phyloP scores from a whole-genome alignment of 2,888 invertebrate species.

The Lasioglossum zephyrum region DNA sequence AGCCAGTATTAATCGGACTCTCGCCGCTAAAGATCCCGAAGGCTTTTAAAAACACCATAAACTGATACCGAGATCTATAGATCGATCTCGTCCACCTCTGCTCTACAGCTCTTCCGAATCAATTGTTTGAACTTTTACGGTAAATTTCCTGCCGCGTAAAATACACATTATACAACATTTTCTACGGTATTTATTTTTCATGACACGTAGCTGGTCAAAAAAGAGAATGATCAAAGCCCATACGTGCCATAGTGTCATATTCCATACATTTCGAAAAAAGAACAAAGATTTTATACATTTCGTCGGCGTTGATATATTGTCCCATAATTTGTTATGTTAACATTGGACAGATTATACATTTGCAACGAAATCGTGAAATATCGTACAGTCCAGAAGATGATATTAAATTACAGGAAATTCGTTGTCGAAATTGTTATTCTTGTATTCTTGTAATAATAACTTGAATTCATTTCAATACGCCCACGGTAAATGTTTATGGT shows the following conservation, averaged over 20 bases:
- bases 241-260: too few relatives aligned
- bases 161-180: too few relatives aligned
- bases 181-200: not conserved
- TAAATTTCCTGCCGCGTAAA: too few relatives aligned
- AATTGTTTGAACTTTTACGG: not conserved
- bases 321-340: not conserved
- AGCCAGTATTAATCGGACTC: slow-evolving; percentile 62
- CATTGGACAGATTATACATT: not conserved
- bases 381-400: not conserved
- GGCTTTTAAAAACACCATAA: slow-evolving; percentile 39
- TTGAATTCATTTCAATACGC: not conserved
- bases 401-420: not conserved
- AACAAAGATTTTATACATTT: not conserved
- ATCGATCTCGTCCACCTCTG: too few relatives aligned
- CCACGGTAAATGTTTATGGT: not conserved
- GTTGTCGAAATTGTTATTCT: not conserved
- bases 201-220: not conserved
- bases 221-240: not conserved
- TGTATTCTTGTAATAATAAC: not conserved
- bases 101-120: not conserved
- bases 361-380: not conserved
- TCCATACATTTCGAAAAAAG: not conserved
- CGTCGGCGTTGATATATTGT: not conserved
- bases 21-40: slow-evolving; percentile 1
- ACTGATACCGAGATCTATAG: slow-evolving; percentile 49